phyloP scores from a whole-genome alignment of 2,113 vertebrate species.

The Saimiri boliviensis region DNA sequence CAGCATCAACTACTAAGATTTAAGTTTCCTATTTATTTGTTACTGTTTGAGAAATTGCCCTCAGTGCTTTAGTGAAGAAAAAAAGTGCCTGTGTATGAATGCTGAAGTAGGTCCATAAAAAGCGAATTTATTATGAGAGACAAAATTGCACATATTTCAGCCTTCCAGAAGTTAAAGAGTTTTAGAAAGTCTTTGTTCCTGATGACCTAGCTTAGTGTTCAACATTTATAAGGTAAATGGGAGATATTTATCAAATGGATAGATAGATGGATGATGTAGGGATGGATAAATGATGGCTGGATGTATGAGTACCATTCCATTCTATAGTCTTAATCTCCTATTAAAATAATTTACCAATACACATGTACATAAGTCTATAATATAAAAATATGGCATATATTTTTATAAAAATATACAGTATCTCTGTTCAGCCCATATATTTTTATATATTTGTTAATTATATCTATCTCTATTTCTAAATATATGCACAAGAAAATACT shows the following conservation, averaged over 20 bases:
- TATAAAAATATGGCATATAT: neutral
- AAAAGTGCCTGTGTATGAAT: neutral
- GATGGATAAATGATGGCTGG: neutral
- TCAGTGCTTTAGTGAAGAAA: neutral
- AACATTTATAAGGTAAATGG: neutral
- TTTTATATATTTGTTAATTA: neutral
- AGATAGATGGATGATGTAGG: neutral
- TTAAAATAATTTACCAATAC: neutral
- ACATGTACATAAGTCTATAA: neutral
- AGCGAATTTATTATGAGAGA: neutral
- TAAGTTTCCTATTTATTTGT: slow-evolving; percentile 20
- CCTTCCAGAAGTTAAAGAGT: neutral
- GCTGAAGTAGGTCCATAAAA: neutral
- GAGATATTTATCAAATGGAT: neutral
- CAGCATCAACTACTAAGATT: neutral
- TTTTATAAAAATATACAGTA: neutral
- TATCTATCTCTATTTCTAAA: neutral
- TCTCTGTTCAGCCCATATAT: neutral
- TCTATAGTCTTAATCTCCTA: neutral
- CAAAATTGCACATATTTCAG: neutral
- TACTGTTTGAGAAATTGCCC: neutral
- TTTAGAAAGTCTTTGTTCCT: neutral
- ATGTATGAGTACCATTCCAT: neutral
- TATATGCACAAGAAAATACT: neutral
- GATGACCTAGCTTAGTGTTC: neutral